phyloP scores from a whole-genome alignment of 2,113 vertebrate genomes.

The Thomomys bottae region DNA sequence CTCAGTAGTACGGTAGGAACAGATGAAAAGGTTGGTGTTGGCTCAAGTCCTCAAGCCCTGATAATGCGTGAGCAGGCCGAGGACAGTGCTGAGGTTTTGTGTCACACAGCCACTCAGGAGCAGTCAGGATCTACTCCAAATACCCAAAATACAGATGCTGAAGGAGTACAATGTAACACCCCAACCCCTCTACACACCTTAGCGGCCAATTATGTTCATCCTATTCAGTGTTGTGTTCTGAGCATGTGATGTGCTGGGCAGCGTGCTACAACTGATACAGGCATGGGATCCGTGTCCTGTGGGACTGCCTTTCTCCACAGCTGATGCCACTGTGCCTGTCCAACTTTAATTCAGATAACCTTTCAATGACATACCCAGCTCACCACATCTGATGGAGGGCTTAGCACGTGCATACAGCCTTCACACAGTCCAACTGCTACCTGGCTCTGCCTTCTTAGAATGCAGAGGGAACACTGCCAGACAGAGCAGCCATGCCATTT shows the following conservation, averaged over 20 bases:
- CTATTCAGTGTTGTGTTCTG: not conserved
- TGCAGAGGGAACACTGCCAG: not conserved
- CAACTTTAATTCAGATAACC: not conserved
- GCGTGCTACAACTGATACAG: not conserved
- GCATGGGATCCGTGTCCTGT: not conserved
- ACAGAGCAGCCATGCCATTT: not conserved
- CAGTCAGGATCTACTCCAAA: slow-evolving; percentile 3
- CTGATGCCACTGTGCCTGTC: not conserved
- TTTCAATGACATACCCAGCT: not conserved
- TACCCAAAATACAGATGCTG: slow-evolving; percentile 8
- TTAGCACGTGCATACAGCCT: not conserved
- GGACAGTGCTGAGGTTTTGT: not conserved
- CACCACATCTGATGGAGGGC: not conserved
- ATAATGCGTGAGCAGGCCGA: not conserved
- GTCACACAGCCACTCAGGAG: not conserved
- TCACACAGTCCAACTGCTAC: not conserved
- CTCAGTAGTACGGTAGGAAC: too few relatives aligned
- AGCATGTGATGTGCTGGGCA: too few relatives aligned
- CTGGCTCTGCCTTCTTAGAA: not conserved
- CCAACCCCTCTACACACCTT: too few relatives aligned
- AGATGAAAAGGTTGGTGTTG: too few relatives aligned
- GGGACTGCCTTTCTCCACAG: not conserved
- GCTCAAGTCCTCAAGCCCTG: too few relatives aligned
- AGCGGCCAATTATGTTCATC: not conserved
- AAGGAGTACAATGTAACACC: not conserved